phyloP scores from a whole-genome alignment of 2,113 vertebrate species.

The Meriones unguiculatus region DNA sequence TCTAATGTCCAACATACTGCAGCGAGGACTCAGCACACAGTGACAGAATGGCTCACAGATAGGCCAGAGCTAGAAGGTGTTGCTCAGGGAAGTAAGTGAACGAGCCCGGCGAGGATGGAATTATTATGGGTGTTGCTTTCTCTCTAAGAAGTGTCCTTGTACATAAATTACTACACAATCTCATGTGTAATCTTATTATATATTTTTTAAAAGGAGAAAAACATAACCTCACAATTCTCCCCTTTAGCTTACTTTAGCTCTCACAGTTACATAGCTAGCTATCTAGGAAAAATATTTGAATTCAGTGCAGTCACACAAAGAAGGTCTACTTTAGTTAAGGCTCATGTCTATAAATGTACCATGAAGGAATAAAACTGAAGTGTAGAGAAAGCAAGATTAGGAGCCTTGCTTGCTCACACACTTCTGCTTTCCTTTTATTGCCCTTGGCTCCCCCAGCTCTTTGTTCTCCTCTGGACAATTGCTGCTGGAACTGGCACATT shows the following conservation, averaged over 20 bases:
- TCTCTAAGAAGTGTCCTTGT: background rate
- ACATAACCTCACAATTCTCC: background rate
- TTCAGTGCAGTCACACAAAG: background rate
- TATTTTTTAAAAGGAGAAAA: background rate
- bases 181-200: background rate
- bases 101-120: too few relatives aligned
- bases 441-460: constrained; percentile 61
- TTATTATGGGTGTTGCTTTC: background rate
- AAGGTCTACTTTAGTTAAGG: background rate
- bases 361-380: background rate
- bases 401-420: background rate
- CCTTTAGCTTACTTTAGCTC: background rate
- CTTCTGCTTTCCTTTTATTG: constrained; percentile 29
- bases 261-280: background rate
- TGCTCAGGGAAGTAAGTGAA: background rate
- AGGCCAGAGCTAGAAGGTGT: background rate
- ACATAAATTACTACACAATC: background rate
- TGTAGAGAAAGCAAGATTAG: background rate
- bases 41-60: background rate
- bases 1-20: background rate
- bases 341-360: background rate
- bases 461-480: constrained; percentile 72
- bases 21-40: background rate
- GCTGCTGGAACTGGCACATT: constrained; percentile 64
- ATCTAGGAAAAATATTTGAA: background rate